Evolutionary conservation across 1,140 invertebrate species (phyloP).

Genomic region (Megalonaias nervosa): DNA sequence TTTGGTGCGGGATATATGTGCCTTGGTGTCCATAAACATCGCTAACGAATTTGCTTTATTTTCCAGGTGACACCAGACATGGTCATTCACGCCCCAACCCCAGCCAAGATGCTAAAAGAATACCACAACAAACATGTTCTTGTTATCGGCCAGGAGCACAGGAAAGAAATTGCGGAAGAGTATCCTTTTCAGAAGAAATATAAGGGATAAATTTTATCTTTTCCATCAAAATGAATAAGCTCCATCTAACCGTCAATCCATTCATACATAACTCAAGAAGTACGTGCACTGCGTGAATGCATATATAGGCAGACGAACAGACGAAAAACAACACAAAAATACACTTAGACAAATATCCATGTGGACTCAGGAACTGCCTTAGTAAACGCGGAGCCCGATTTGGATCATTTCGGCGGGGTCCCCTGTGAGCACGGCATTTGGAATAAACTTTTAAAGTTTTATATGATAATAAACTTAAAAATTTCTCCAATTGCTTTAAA

Average conservation of each 20-base stretch:
- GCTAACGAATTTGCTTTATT: not conserved
- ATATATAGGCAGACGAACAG: not conserved
- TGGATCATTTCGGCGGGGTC: no score
- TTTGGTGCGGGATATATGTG: no score
- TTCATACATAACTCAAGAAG: no score
- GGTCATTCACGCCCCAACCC: constrained; percentile 69
- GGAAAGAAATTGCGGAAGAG: constrained; percentile 78
- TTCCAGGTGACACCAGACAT: constrained; percentile 63
- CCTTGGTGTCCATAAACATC: no score
- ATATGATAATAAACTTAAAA: no score
- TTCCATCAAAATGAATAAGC: not conserved
- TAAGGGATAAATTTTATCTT: no score
- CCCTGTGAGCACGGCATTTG: no score
- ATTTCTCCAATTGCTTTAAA: no score
- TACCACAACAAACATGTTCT: constrained; percentile 80
- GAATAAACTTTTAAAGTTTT: no score
- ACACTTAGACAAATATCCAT: constrained; percentile 70
- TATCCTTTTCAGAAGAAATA: constrained; percentile 38
- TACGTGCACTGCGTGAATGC: not conserved
- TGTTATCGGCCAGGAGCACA: constrained; percentile 81
- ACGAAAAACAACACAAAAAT: not conserved
- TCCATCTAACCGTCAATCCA: no score
- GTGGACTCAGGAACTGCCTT: no score
- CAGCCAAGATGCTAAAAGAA: constrained; percentile 66
- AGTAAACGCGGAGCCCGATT: no score